Evolutionary conservation across 2,797 vertebrate genomes (phyloP), one percentile per base, ranked within the genome.

Genomic region (Siniperca scherzeri): DNA sequence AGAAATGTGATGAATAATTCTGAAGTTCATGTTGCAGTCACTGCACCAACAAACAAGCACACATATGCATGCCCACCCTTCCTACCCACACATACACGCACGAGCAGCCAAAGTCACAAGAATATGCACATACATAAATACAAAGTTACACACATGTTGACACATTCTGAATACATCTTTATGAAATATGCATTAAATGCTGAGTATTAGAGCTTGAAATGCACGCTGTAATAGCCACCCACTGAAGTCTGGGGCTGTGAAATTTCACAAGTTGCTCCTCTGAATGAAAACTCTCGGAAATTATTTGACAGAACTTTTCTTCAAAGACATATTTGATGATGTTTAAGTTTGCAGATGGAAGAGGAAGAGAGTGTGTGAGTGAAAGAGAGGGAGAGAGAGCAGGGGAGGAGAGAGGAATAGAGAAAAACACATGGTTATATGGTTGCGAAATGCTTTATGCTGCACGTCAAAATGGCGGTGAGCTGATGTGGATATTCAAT

Each of bases 241-340:
- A 81, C 81, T 84, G 81, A 85, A 86, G 83, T 84, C 76, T 72
- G 53, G 46, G 52, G 77, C 87, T 90, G 88, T 90, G 90, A 85
- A 90, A 90, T 90, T 83, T 88, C 76, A 75, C 81, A 83, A 84
- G 85, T 88, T 83, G 76, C 87, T 80, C 76, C 68, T 79, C 80
- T 87, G 85, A 90, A 92, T 89, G 66, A 85, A 87, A 90, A 78
- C 68, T 81, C 61, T 77, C 2, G 13, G 62, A 88, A 92, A 84
- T 89, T 64, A 81, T 90, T 90, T 84, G 79, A 86, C 69, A 74
- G 74, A 90, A 91, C 88, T 92, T 92, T 92, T 88, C 91, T 92
- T 92, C 92, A 92, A 92, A 92, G 88, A 85, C 84, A 76, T 66
- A 84, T 91, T 87, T 87, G 88, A 89, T 85, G 74, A 78, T 73